phyloP scores from a whole-genome alignment of 2,113 vertebrate genomes.

The Egretta garzetta region DNA sequence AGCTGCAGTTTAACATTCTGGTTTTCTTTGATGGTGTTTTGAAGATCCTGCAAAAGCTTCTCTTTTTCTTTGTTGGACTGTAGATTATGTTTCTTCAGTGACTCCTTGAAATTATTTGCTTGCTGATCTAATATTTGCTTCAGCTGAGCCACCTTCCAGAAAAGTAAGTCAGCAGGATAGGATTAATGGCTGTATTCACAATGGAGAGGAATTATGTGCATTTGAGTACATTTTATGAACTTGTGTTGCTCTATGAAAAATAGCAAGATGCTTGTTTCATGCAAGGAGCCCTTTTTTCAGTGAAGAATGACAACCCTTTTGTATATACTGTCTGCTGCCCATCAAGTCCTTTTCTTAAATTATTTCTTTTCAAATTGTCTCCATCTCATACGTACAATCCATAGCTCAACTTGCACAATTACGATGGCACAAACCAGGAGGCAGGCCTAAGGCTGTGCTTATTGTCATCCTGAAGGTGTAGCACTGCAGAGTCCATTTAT shows the following conservation, averaged over 20 bases:
- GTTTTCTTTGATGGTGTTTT: slow-evolving; percentile 83
- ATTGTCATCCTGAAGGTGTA: not conserved
- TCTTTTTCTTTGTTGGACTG: slow-evolving; percentile 81
- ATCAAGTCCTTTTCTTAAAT: not conserved
- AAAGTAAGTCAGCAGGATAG: not conserved
- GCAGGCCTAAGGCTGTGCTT: not conserved
- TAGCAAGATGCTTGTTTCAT: not conserved
- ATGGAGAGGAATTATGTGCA: not conserved
- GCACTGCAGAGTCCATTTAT: not conserved
- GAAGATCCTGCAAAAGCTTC: slow-evolving; percentile 82
- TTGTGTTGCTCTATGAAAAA: not conserved
- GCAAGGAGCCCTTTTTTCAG: not conserved
- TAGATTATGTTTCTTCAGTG: slow-evolving; percentile 72
- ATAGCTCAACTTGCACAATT: not conserved
- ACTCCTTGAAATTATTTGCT: slow-evolving; percentile 50
- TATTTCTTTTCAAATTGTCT: not conserved
- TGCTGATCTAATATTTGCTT: slow-evolving; percentile 70
- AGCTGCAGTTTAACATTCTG: slow-evolving; percentile 78
- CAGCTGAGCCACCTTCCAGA: slow-evolving; percentile 68
- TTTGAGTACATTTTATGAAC: not conserved
- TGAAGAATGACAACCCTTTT: not conserved
- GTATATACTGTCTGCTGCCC: not conserved
- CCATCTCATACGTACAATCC: not conserved
- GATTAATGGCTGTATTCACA: slow-evolving; percentile 22
- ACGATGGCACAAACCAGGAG: not conserved